phyloP scores from a whole-genome alignment of 2,797 vertebrate species.

The Rhinella marina region DNA sequence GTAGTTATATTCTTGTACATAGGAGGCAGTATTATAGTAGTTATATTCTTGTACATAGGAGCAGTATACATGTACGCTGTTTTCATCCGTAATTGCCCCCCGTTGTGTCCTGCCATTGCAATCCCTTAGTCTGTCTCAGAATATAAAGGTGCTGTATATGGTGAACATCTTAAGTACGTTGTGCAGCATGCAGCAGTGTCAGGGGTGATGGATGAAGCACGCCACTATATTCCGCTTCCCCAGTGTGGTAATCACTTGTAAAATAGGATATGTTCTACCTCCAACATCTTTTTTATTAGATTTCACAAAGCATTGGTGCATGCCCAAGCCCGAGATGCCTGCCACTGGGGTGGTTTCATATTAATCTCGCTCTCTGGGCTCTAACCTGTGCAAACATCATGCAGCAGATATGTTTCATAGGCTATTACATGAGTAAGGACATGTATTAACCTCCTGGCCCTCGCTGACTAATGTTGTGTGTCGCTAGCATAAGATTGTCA shows the following conservation, averaged over 20 bases:
- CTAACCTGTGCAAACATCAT: neutral
- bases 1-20: too few relatives aligned
- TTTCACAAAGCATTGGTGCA: conserved; percentile 26
- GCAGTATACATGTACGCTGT: too few relatives aligned
- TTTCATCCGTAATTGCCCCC: neutral
- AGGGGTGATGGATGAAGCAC: neutral
- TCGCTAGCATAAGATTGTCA: conserved; percentile 35
- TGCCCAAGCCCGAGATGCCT: neutral
- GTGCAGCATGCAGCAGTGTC: conserved; percentile 22
- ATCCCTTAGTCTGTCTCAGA: neutral
- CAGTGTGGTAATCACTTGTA: conserved; percentile 35
- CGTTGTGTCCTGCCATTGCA: neutral
- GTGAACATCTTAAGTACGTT: neutral
- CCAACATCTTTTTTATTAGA: conserved; percentile 38
- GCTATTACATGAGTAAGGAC: conserved; percentile 42
- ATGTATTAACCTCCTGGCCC: conserved; percentile 30
- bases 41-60: too few relatives aligned
- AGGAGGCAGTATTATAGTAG: too few relatives aligned
- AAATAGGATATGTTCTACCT: conserved; percentile 38
- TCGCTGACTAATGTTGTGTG: conserved; percentile 48
- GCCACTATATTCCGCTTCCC: conserved; percentile 22
- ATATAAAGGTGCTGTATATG: neutral
- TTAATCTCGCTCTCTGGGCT: neutral
- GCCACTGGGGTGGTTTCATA: neutral
- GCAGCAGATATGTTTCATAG: conserved; percentile 27